phyloP scores from a whole-genome alignment of 2,113 vertebrate species.

The Stercorarius parasiticus region DNA sequence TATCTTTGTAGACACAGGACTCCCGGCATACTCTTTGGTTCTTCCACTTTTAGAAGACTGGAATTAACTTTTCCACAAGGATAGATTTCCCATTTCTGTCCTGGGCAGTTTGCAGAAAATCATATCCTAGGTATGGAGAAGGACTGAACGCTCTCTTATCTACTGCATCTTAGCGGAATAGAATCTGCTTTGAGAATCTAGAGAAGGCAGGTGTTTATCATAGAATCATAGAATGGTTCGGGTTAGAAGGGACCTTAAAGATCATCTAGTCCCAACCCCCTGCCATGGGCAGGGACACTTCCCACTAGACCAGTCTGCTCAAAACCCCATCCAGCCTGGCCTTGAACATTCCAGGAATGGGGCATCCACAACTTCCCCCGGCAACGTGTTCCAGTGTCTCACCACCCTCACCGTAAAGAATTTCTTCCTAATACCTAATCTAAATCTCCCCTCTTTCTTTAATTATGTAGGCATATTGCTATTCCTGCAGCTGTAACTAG shows the following conservation, averaged over 20 bases:
- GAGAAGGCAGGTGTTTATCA: not conserved
- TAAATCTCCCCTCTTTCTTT: too few relatives aligned
- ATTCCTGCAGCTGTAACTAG: not conserved
- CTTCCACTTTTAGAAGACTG: not conserved
- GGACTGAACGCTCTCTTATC: not conserved
- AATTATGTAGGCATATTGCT: not conserved
- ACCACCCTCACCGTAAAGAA: too few relatives aligned
- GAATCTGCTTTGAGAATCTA: not conserved
- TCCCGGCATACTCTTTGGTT: not conserved
- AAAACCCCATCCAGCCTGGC: too few relatives aligned
- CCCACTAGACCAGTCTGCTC: too few relatives aligned
- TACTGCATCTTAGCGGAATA: not conserved
- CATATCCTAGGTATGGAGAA: not conserved
- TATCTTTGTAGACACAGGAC: not conserved
- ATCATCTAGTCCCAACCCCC: too few relatives aligned
- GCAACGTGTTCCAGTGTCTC: too few relatives aligned
- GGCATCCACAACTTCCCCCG: too few relatives aligned
- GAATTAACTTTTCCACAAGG: not conserved
- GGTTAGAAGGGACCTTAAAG: too few relatives aligned
- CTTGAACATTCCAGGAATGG: too few relatives aligned
- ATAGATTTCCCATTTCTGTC: not conserved
- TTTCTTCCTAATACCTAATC: too few relatives aligned
- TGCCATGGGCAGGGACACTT: too few relatives aligned
- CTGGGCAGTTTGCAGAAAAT: not conserved
- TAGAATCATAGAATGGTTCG: too few relatives aligned